A percentile compares a stretch with the other conserved stretches of the same genome.
These are phyloP conservation scores for Triplophysa yarkandensis DNA, from an alignment of 2,797 vertebrate genomes.

Conservation along the genomic window DNA sequence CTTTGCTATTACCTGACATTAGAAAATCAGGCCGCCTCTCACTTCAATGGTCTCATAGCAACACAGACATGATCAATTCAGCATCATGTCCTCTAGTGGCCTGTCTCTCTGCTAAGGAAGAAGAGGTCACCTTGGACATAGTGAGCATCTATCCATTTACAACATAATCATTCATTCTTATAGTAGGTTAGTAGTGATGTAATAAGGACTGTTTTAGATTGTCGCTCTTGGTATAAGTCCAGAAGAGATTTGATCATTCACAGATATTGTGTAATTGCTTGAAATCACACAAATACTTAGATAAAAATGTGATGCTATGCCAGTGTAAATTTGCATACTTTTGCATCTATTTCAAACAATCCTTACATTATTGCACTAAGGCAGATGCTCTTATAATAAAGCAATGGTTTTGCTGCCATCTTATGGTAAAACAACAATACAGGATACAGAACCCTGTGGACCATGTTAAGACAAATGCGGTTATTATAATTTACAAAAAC, in stretches of 20 bases:
- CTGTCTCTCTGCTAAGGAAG: slow-evolving; percentile 21
- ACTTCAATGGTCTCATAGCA: slow-evolving; percentile 52
- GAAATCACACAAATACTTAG: not conserved
- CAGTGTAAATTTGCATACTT: not conserved
- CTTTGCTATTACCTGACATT: slow-evolving; percentile 29
- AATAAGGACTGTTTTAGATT: not conserved
- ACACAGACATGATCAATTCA: slow-evolving; percentile 30
- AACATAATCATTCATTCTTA: not conserved
- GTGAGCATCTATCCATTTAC: slow-evolving; percentile 6
- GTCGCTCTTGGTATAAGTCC: not conserved
- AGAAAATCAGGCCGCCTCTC: slow-evolving; percentile 23
- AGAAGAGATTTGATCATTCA: not conserved
- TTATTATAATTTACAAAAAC: no score
- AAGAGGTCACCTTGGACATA: slow-evolving; percentile 43
- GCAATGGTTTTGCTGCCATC: slow-evolving; percentile 19
- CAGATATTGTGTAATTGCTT: not conserved
- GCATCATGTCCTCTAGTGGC: slow-evolving; percentile 50
- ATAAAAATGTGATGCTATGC: not conserved
- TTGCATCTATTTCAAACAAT: not conserved
- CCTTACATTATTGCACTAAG: not conserved
- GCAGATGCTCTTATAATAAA: not conserved
- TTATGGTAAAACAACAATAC: slow-evolving; percentile 16
- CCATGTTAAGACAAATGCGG: not conserved
- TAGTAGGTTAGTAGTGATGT: not conserved
- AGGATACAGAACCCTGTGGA: not conserved